Percentiles rank a stretch among this genome's conserved stretches.
phyloP scores from a whole-genome alignment of 2,797 vertebrate species.

The Trichosurus vulpecula region DNA sequence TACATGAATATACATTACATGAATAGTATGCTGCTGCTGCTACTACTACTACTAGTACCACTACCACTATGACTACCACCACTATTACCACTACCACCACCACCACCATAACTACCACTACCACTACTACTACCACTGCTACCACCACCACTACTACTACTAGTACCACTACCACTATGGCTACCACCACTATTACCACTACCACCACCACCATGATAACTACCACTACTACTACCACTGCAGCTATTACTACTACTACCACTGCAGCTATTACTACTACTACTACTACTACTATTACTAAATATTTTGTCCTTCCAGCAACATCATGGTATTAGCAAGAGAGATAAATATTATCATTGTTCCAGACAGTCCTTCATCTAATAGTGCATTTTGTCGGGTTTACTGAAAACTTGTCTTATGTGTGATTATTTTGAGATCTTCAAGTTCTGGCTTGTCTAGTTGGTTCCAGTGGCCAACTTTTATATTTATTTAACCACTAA shows the following conservation, averaged over 20 bases:
- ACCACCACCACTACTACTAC: background rate
- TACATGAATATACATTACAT: background rate
- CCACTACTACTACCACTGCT: no score
- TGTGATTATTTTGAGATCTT: background rate
- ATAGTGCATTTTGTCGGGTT: background rate
- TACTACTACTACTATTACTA: background rate
- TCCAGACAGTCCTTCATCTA: background rate
- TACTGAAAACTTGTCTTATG: background rate
- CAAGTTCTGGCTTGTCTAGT: background rate
- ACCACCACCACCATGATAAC: no score
- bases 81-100: no score
- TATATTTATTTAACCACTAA: background rate
- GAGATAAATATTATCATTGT: background rate
- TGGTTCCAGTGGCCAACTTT: background rate
- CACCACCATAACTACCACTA: no score
- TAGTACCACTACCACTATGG: no score
- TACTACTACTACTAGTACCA: no score
- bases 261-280: no score
- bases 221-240: no score
- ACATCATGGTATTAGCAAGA: background rate
- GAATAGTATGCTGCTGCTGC: no score
- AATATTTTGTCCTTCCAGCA: background rate
- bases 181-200: no score
- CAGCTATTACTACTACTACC: no score
- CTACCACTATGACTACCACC: no score